phyloP scores from a whole-genome alignment of 2,113 vertebrate genomes.

The Xyliphius kryptos region DNA sequence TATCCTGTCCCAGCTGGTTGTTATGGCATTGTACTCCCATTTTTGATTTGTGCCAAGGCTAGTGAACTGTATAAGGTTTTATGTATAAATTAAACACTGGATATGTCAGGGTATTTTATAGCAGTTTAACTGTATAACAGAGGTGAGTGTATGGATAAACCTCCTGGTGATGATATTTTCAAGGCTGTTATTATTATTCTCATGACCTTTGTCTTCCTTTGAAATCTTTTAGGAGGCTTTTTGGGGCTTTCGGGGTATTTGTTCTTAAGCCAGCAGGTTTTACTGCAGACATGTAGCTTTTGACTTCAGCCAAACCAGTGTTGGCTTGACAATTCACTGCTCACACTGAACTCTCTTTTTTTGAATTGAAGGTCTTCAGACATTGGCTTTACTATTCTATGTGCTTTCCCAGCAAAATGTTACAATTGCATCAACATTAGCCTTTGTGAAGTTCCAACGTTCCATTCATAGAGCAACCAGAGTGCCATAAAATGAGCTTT shows the following conservation, averaged over 20 bases:
- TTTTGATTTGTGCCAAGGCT: neutral
- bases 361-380: too few relatives aligned
- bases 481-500: too few relatives aligned
- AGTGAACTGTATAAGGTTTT: neutral
- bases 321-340: conserved; percentile 19
- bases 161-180: conserved; percentile 47
- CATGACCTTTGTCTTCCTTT: conserved; percentile 44
- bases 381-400: too few relatives aligned
- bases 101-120: too few relatives aligned
- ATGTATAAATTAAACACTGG: too few relatives aligned
- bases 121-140: neutral
- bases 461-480: too few relatives aligned
- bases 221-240: conserved; percentile 22
- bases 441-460: too few relatives aligned
- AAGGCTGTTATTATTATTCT: conserved; percentile 46
- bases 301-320: conserved; percentile 10
- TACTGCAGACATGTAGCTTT: conserved; percentile 1
- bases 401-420: too few relatives aligned
- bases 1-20: conserved; percentile 1
- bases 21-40: neutral
- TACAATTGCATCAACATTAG: too few relatives aligned
- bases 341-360: too few relatives aligned
- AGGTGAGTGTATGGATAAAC: conserved; percentile 45
- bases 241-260: neutral
- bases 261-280: neutral